phyloP scores from a whole-genome alignment of 2,113 vertebrate species.

The Reinhardtius hippoglossoides region DNA sequence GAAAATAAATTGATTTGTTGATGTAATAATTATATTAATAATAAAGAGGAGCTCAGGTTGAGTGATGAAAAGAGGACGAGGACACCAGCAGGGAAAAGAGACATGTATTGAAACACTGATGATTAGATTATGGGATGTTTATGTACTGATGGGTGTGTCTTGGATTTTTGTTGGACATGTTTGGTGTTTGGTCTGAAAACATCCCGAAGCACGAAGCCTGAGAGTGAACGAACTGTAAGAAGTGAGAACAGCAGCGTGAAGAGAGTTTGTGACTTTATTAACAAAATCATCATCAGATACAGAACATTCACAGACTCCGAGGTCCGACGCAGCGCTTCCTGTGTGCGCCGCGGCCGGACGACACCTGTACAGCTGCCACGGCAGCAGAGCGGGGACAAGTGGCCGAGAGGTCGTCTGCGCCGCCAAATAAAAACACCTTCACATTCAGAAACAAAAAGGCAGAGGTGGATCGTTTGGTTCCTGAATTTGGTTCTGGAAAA shows the following conservation, averaged over 20 bases:
- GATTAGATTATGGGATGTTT: no score
- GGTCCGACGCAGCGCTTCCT: neutral
- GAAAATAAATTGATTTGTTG: neutral
- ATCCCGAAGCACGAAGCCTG: no score
- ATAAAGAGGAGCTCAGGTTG: no score
- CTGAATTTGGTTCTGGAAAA: neutral
- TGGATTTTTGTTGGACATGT: no score
- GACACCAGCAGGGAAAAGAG: no score
- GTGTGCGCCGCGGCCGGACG: neutral
- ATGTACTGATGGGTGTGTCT: no score
- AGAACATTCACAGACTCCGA: slow-evolving; percentile 7
- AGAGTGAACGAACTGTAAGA: neutral
- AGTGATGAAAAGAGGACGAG: no score
- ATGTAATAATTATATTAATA: no score
- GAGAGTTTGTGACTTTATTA: slow-evolving; percentile 59
- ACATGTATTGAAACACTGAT: no score
- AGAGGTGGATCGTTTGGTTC: neutral
- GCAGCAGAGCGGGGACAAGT: slow-evolving; percentile 2
- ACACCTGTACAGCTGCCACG: slow-evolving; percentile 32
- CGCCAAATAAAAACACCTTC: slow-evolving; percentile 22
- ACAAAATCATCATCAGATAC: slow-evolving; percentile 51
- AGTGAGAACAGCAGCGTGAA: neutral
- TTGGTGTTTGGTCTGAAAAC: no score
- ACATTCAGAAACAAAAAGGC: slow-evolving; percentile 16
- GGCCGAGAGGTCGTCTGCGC: neutral